Evolutionary conservation across 2,888 invertebrate genomes (phyloP).

Genomic region (Lobophora halterata): DNA sequence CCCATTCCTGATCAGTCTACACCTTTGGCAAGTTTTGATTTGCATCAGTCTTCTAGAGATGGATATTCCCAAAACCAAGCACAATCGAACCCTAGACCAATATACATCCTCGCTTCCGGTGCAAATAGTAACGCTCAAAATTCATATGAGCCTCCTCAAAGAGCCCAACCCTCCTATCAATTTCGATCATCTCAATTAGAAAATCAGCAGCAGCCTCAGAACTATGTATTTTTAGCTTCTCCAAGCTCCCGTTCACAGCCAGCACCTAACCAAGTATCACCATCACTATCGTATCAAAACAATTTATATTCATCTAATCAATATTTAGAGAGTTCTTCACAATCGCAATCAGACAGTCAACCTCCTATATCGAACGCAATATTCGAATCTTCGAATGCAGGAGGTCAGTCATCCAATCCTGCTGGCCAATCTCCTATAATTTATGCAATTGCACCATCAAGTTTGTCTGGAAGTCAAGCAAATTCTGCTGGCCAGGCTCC

Average conservation of each 20-base stretch:
- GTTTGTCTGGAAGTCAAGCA: neutral
- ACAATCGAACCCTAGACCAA: constrained; percentile 12
- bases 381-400: constrained; percentile 5
- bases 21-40: too few relatives aligned
- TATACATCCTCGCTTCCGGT: constrained; percentile 9
- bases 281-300: constrained; percentile 10
- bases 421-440: constrained; percentile 10
- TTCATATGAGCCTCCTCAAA: constrained; percentile 2
- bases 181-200: constrained; percentile 11
- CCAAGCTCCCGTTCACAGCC: constrained; percentile 6
- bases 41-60: too few relatives aligned
- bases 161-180: constrained; percentile 4
- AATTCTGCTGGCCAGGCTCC: constrained; percentile 4
- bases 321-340: constrained; percentile 10
- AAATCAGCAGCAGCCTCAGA: constrained; percentile 5
- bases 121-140: constrained; percentile 8
- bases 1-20: constrained; percentile 5
- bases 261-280: constrained; percentile 2
- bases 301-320: constrained; percentile 9
- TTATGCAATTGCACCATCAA: constrained; percentile 7
- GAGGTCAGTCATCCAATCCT: neutral
- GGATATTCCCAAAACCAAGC: constrained; percentile 9
- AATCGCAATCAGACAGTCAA: constrained; percentile 7
- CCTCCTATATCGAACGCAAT: constrained; percentile 6
- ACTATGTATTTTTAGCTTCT: constrained; percentile 3